These are phyloP conservation scores for Nothocercus nigrocapillus DNA, from an alignment of 2,113 vertebrate genomes.

Conservation along the genomic window DNA sequence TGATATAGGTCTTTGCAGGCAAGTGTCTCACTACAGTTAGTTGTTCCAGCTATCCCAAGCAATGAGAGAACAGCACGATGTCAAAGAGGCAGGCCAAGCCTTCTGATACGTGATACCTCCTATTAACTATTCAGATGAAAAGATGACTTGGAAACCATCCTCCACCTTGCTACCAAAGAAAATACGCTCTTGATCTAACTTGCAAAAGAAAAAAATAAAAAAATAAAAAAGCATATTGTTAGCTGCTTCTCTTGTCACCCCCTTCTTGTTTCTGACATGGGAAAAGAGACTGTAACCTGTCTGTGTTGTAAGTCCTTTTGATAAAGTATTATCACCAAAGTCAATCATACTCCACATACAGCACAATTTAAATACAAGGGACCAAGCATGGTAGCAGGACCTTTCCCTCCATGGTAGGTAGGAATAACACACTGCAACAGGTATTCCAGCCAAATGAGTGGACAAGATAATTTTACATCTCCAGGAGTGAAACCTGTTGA, in stretches of 20 bases:
- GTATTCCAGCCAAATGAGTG: fast-evolving
- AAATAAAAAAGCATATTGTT: not conserved
- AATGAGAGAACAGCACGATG: not conserved
- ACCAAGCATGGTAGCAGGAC: not conserved
- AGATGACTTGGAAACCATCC: not conserved
- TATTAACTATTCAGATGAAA: conserved; percentile 28
- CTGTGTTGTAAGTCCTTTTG: not conserved
- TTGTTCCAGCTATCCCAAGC: not conserved
- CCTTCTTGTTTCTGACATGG: not conserved
- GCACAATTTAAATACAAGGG: not conserved
- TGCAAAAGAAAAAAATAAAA: not conserved
- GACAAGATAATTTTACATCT: not conserved
- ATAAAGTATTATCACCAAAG: not conserved
- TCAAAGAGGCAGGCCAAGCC: not conserved
- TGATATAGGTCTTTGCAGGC: not conserved
- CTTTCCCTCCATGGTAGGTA: not conserved
- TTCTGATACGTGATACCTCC: not conserved
- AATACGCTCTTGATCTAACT: not conserved
- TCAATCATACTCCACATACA: not conserved
- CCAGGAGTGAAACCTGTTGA: not conserved
- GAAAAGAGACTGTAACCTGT: not conserved
- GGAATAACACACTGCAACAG: not conserved
- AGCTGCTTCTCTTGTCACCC: not conserved
- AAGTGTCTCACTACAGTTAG: not conserved
- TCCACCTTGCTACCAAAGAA: not conserved